Conservation (phyloP, 2,113 vertebrate genomes). For the Danionella cerebrum region DNA sequence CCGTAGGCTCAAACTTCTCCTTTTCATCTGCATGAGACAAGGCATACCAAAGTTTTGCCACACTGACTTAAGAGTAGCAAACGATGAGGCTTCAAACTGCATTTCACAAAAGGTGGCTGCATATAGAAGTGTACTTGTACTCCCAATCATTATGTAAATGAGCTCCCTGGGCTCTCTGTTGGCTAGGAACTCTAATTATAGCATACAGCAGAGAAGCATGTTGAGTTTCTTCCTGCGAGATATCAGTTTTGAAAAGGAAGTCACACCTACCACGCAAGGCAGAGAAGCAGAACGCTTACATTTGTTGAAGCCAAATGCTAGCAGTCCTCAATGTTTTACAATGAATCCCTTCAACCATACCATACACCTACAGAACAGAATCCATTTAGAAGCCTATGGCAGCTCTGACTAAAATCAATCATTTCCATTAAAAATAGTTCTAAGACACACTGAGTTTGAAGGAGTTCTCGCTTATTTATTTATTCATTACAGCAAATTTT, state of each 20-base stretch:
- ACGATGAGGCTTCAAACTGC: too few species aligned
- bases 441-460: too few species aligned
- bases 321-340: not conserved
- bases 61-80: not conserved
- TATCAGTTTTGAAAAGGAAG: conserved; percentile 13
- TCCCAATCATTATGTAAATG: not conserved
- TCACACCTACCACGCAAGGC: conserved; percentile 20
- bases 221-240: conserved; percentile 12
- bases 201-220: not conserved
- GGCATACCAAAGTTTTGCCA: not conserved
- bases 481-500: too few species aligned
- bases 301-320: conserved; percentile 11
- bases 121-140: not conserved
- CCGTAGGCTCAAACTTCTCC: conserved; percentile 94
- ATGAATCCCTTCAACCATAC: not conserved
- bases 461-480: too few species aligned
- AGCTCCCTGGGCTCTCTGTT: not conserved
- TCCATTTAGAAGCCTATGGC: not conserved
- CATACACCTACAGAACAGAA: not conserved
- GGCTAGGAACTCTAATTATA: not conserved
- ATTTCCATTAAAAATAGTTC: too few species aligned
- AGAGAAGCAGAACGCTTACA: conserved; percentile 10
- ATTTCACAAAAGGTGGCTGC: not conserved
- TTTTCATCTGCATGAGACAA: conserved; percentile 78
- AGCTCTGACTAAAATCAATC: too few species aligned